phyloP scores from a whole-genome alignment of 2,797 vertebrate genomes.

The Sitta carolinensis region DNA sequence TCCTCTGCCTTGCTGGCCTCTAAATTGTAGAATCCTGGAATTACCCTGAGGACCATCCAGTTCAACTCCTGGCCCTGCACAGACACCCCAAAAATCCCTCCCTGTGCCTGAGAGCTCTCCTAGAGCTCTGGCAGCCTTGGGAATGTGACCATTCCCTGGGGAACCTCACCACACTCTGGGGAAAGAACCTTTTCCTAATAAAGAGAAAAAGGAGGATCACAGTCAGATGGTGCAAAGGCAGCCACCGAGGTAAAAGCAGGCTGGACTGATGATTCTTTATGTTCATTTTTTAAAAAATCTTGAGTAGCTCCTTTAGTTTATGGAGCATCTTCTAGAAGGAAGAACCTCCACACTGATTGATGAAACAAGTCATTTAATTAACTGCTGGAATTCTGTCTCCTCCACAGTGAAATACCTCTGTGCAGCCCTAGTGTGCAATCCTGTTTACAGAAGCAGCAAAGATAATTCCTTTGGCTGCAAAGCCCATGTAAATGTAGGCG shows the following conservation, averaged over 20 bases:
- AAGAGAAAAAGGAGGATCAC: not conserved
- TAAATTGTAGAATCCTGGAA: not conserved
- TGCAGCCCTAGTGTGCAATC: not conserved
- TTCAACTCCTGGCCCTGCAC: not conserved
- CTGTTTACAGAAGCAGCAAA: not conserved
- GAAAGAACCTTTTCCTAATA: not conserved
- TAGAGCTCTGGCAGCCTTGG: not conserved
- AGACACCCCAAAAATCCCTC: not conserved
- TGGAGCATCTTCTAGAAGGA: not conserved
- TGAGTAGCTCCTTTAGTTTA: not conserved
- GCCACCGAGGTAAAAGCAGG: not conserved
- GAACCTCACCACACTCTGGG: not conserved
- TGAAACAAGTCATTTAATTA: not conserved
- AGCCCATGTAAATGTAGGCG: not conserved
- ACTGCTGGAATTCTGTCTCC: not conserved
- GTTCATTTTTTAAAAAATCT: not conserved
- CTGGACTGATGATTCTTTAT: not conserved
- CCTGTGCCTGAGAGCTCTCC: not conserved
- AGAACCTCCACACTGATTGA: not conserved
- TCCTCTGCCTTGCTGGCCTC: not conserved
- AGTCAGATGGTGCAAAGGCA: not conserved
- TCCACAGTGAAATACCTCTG: not conserved
- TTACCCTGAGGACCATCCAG: not conserved
- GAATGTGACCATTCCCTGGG: not conserved
- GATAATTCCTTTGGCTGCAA: conserved; percentile 8